phyloP scores from a whole-genome alignment of 2,888 invertebrate genomes.

The Lepidocyrtoides sp. region DNA sequence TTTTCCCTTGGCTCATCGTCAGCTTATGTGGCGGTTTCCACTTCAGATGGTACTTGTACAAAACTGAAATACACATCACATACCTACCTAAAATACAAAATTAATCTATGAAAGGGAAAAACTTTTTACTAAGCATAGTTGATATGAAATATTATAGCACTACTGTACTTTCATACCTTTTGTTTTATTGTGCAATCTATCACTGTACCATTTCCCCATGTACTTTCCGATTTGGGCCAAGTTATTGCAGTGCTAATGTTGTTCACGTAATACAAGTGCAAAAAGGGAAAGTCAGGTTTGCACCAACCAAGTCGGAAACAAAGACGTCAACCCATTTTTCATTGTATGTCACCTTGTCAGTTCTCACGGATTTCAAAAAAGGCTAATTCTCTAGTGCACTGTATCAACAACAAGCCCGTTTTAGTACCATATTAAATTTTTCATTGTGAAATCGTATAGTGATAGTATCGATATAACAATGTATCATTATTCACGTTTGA shows the following conservation, averaged over 20 bases:
- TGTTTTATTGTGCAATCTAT: conserved; percentile 13
- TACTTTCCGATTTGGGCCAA: conserved; percentile 27
- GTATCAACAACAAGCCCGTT: not conserved
- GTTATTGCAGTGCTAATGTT: not conserved
- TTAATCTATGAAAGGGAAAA: too few species aligned
- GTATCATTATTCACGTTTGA: not conserved
- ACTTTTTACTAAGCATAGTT: too few species aligned
- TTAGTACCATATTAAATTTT: conserved; percentile 7
- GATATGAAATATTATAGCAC: conserved; percentile 10
- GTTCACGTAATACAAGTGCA: not conserved
- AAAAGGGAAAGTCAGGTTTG: conserved; percentile 21
- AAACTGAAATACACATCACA: too few species aligned
- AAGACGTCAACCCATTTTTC: conserved; percentile 71
- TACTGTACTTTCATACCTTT: not conserved
- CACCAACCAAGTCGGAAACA: conserved; percentile 60
- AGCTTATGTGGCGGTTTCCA: too few species aligned
- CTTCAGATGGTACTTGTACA: too few species aligned
- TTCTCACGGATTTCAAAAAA: conserved; percentile 38
- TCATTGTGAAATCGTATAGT: not conserved
- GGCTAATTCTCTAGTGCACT: conserved; percentile 13
- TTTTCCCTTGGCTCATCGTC: too few species aligned
- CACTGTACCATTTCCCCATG: not conserved
- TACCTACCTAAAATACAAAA: too few species aligned
- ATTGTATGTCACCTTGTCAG: conserved; percentile 66
- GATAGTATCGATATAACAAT: not conserved